Conservation (phyloP, 2,888 invertebrate genomes). For the Galerucella nymphaeae region DNA sequence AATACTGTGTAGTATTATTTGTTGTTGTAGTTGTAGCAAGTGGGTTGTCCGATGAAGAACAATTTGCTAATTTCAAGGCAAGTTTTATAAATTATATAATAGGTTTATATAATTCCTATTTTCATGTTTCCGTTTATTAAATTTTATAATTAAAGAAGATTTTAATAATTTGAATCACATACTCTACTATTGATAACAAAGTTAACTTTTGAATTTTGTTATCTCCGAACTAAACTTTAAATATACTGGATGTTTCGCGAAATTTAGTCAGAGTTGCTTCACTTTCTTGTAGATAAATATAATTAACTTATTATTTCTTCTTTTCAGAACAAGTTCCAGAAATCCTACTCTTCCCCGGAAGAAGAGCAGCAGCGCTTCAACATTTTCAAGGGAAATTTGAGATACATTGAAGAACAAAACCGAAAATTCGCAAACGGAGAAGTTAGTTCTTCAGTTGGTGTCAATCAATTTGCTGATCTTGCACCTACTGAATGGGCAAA, state of each 20-base stretch:
- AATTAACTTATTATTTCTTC: slow-evolving; percentile 6
- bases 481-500: slow-evolving; percentile 20
- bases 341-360: slow-evolving; percentile 8
- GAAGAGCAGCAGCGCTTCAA: slow-evolving; percentile 22
- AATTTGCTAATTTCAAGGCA: slow-evolving; percentile 31
- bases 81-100: not conserved
- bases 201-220: too few relatives aligned
- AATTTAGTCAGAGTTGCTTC: too few relatives aligned
- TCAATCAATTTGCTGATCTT: slow-evolving; percentile 34
- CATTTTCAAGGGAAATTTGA: slow-evolving; percentile 13
- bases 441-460: slow-evolving; percentile 20
- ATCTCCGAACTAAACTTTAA: too few relatives aligned
- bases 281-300: too few relatives aligned
- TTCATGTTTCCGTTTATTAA: too few relatives aligned
- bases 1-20: not conserved
- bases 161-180: too few relatives aligned
- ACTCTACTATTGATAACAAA: too few relatives aligned
- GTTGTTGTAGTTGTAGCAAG: not conserved
- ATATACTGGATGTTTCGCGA: too few relatives aligned
- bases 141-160: too few relatives aligned
- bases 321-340: slow-evolving; percentile 25
- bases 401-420: slow-evolving; percentile 19
- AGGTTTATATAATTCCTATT: not conserved
- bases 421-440: slow-evolving; percentile 16
- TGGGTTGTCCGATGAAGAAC: slow-evolving; percentile 26